Evolutionary conservation across 2,113 vertebrate genomes (phyloP).

Genomic region (Turnix velox): DNA sequence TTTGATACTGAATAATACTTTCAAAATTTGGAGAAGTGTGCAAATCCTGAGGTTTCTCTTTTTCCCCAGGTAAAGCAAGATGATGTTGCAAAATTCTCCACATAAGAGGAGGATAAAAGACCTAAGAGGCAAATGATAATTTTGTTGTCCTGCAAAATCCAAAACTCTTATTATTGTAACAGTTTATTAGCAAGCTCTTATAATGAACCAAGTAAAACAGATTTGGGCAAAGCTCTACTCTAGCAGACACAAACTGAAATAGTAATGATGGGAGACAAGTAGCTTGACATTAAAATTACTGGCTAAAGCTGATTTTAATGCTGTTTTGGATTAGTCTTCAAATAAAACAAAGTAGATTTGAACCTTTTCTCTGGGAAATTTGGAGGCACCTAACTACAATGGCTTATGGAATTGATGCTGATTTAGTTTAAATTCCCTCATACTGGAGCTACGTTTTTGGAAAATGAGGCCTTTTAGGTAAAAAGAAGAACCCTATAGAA

Average conservation of each 20-base stretch:
- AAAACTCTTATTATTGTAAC: conserved; percentile 20
- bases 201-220: conserved; percentile 1
- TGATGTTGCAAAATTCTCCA: conserved; percentile 5
- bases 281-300: background rate
- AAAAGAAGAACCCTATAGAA: background rate
- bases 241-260: background rate
- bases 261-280: background rate
- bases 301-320: background rate
- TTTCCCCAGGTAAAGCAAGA: background rate
- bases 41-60: background rate
- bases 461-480: background rate
- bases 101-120: conserved; percentile 35
- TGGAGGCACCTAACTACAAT: background rate
- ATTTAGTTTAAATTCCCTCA: background rate
- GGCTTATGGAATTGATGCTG: background rate
- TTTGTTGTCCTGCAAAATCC: background rate
- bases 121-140: background rate
- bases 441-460: background rate
- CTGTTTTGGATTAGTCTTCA: background rate
- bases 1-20: background rate
- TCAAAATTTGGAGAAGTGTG: background rate
- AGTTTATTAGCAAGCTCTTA: background rate
- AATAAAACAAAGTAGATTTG: background rate
- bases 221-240: conserved; percentile 14
- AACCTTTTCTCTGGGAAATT: background rate